Evolutionary conservation across 2,888 invertebrate species (phyloP).

Genomic region (Byasa hedistus): DNA sequence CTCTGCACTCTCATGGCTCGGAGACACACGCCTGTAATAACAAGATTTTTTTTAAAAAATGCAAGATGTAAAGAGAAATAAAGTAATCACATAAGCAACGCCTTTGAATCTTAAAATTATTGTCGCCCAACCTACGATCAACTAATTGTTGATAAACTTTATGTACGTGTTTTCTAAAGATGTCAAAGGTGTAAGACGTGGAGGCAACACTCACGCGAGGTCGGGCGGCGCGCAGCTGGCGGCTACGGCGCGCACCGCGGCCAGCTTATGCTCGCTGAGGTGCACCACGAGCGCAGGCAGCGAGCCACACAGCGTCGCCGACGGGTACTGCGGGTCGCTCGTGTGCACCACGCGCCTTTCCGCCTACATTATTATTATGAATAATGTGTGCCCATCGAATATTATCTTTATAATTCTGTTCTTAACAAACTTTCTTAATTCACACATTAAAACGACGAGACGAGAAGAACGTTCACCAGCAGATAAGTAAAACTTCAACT

Average conservation of each 20-base stretch:
- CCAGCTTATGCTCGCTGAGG: constrained; percentile 93
- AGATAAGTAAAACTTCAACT: no score
- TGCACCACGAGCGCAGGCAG: constrained; percentile 93
- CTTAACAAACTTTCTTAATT: no score
- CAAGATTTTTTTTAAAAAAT: background rate
- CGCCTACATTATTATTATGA: constrained; percentile 67
- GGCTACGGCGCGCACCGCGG: constrained; percentile 63
- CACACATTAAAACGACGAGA: no score
- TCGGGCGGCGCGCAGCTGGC: constrained; percentile 35
- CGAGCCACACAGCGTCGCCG: constrained; percentile 89
- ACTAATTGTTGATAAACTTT: no score
- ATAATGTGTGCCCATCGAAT: no score
- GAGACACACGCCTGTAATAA: constrained; percentile 10
- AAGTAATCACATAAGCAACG: no score
- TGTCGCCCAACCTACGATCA: no score
- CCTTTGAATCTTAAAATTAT: no score
- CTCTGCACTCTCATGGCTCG: constrained; percentile 35
- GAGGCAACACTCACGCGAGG: constrained; percentile 13
- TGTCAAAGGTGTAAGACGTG: background rate
- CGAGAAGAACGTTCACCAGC: no score
- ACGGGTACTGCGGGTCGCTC: constrained; percentile 92
- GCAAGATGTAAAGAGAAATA: background rate
- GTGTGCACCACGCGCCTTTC: constrained; percentile 91
- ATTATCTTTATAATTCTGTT: no score
- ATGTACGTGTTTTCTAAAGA: no score